These are phyloP conservation scores for Sandelia bainsii DNA, from an alignment of 2,797 vertebrate species.

Conservation along the genomic window DNA sequence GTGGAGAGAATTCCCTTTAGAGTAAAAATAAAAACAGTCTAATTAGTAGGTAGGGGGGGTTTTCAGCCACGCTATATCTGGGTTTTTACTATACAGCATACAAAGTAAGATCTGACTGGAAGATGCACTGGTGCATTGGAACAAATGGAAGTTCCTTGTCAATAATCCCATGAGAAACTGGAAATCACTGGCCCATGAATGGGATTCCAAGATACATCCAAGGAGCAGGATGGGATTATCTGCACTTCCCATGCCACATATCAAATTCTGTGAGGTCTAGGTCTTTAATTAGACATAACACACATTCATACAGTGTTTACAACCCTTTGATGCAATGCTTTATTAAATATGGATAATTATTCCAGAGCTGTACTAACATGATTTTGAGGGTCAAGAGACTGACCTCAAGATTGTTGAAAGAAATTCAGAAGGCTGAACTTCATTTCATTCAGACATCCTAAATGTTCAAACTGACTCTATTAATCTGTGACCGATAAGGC, in stretches of 20 bases:
- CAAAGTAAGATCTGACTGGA: constrained; percentile 38
- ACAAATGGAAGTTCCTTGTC: constrained; percentile 72
- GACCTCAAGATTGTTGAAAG: constrained; percentile 33
- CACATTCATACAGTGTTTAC: constrained; percentile 50
- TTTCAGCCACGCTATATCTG: constrained; percentile 18
- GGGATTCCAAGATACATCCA: constrained; percentile 61
- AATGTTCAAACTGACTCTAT: constrained; percentile 60
- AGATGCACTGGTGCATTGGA: constrained; percentile 71
- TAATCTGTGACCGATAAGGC: constrained; percentile 69
- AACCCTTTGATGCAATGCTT: constrained; percentile 25
- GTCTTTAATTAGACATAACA: constrained; percentile 58
- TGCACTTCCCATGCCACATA: constrained; percentile 48
- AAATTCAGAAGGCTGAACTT: constrained; percentile 17
- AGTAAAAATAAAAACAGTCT: constrained; percentile 8
- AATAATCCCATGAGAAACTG: constrained; percentile 79
- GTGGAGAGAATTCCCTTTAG: constrained; percentile 21
- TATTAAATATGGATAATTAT: constrained; percentile 51
- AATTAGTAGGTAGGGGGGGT: not conserved
- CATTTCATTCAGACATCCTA: constrained; percentile 43
- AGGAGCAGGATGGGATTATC: constrained; percentile 55
- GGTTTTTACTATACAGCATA: constrained; percentile 45
- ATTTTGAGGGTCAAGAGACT: constrained; percentile 47
- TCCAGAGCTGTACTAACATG: constrained; percentile 15
- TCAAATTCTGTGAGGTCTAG: constrained; percentile 53
- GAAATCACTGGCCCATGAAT: constrained; percentile 73